Evolutionary conservation across 2,888 invertebrate species (phyloP).

Genomic region (Machimus rusticus): DNA sequence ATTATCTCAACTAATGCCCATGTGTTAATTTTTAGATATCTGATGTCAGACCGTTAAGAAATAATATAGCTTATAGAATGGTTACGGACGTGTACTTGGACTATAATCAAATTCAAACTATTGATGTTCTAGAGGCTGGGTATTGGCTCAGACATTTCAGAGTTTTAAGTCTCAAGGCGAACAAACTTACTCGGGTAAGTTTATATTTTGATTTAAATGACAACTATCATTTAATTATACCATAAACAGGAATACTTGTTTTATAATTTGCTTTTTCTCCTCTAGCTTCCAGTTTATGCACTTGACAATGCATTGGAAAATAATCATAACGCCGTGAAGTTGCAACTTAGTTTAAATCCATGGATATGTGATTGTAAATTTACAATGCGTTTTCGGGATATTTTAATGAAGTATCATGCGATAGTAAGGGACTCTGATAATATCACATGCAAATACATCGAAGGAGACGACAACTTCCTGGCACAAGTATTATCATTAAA

Average conservation of each 20-base stretch:
- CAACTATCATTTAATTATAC: too few species aligned
- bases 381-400: slow-evolving; percentile 77
- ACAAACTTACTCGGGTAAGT: slow-evolving; percentile 74
- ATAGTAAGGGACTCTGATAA: slow-evolving; percentile 75
- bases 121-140: slow-evolving; percentile 76
- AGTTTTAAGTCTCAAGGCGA: slow-evolving; percentile 78
- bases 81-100: slow-evolving; percentile 80
- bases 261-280: slow-evolving; percentile 45
- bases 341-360: slow-evolving; percentile 78
- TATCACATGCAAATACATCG: slow-evolving; percentile 72
- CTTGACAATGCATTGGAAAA: slow-evolving; percentile 79
- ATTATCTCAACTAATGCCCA: background rate
- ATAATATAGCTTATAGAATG: slow-evolving; percentile 72
- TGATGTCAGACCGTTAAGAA: slow-evolving; percentile 72
- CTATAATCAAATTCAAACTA: slow-evolving; percentile 73
- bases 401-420: slow-evolving; percentile 72
- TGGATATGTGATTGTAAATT: slow-evolving; percentile 86
- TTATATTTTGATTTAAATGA: background rate
- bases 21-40: slow-evolving; percentile 66
- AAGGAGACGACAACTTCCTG: slow-evolving; percentile 64
- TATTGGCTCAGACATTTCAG: slow-evolving; percentile 81
- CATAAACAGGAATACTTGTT: background rate
- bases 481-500: slow-evolving; percentile 74
- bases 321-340: slow-evolving; percentile 73
- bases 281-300: slow-evolving; percentile 80